These are phyloP conservation scores for Planiliza haematocheilus DNA, from an alignment of 2,113 vertebrate species.

Conservation along the genomic window DNA sequence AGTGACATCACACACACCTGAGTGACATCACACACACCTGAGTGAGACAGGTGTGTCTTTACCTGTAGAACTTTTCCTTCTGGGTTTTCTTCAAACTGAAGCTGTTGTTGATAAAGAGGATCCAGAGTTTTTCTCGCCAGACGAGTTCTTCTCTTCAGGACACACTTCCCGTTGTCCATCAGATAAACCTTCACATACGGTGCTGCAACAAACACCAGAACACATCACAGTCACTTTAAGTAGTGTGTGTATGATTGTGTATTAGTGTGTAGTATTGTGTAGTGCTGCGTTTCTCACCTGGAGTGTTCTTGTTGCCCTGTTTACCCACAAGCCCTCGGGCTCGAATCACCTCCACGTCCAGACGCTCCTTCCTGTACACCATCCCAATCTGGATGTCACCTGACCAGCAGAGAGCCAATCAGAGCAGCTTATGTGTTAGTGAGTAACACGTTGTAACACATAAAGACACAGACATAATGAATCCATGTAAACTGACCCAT, in stretches of 20 bases:
- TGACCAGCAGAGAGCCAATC: constrained; percentile 65
- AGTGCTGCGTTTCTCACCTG: constrained; percentile 84
- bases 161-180: constrained; percentile 95
- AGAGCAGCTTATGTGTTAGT: neutral
- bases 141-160: constrained; percentile 98
- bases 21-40: too few species aligned
- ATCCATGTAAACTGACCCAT: too few species aligned
- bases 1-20: too few species aligned
- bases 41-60: neutral
- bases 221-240: too few species aligned
- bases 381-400: constrained; percentile 99
- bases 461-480: too few species aligned
- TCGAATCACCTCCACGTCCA: constrained; percentile 98
- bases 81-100: constrained; percentile 96
- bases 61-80: constrained; percentile 97
- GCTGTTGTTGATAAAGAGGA: constrained; percentile 96
- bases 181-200: constrained; percentile 98
- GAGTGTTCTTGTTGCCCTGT: constrained; percentile 98
- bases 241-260: too few species aligned
- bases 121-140: constrained; percentile 97
- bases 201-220: constrained; percentile 79
- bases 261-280: constrained; percentile 1
- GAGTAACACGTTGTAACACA: too few species aligned
- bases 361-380: constrained; percentile 96
- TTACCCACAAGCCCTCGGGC: constrained; percentile 97